Percentiles rank a stretch among this genome's conserved stretches.
phyloP scores from a whole-genome alignment of 2,113 vertebrate genomes.

The Aix galericulata region DNA sequence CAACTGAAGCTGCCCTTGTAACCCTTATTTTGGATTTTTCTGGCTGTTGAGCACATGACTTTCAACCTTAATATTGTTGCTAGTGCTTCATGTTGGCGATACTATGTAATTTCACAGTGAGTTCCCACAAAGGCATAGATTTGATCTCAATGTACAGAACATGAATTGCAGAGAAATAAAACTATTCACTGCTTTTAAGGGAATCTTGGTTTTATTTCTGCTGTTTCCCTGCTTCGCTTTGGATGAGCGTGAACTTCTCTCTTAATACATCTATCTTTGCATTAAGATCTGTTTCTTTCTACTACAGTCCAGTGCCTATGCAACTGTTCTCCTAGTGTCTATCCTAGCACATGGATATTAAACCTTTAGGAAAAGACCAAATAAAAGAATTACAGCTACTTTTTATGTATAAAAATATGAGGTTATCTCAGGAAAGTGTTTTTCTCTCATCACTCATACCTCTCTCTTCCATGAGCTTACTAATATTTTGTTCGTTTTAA shows the following conservation, averaged over 20 bases:
- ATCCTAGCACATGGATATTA: neutral
- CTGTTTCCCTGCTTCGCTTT: neutral
- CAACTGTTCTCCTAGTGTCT: neutral
- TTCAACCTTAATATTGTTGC: neutral
- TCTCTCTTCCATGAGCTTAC: neutral
- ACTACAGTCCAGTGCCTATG: neutral
- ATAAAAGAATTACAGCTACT: neutral
- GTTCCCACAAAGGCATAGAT: neutral
- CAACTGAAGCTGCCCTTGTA: neutral
- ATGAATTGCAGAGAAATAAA: neutral
- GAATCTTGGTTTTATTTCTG: neutral
- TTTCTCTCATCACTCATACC: neutral
- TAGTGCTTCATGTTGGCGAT: neutral
- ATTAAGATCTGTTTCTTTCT: neutral
- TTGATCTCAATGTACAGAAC: neutral
- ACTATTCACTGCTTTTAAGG: neutral
- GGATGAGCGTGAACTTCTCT: neutral
- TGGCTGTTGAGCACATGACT: neutral
- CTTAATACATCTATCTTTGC: neutral
- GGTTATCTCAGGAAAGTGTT: neutral
- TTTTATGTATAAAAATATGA: neutral
- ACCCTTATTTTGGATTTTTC: neutral
- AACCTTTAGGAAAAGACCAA: neutral
- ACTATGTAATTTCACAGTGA: constrained; percentile 8
- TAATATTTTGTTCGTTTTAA: neutral